Evolutionary conservation across 2,797 vertebrate genomes (phyloP).

Genomic region (Enteromius trimaculatus): DNA sequence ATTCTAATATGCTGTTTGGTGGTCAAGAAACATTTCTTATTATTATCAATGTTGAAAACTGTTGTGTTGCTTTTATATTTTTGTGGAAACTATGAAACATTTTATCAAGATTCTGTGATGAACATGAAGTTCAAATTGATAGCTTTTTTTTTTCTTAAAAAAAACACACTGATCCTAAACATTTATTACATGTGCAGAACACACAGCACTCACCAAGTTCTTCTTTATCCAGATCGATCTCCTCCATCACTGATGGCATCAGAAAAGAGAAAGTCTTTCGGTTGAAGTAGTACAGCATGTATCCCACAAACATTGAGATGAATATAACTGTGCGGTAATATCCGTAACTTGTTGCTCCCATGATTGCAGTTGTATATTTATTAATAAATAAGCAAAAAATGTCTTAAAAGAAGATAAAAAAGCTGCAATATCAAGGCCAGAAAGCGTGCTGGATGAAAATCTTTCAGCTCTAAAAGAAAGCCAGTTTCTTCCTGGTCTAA

Average conservation of each 20-base stretch:
- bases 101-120: too few relatives aligned
- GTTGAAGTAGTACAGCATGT: conserved; percentile 96
- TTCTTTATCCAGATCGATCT: conserved; percentile 92
- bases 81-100: not conserved
- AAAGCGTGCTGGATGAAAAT: not conserved
- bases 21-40: not conserved
- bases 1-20: not conserved
- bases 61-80: not conserved
- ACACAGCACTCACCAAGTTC: conserved; percentile 85
- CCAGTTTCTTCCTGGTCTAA: not conserved
- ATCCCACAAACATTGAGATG: conserved; percentile 91
- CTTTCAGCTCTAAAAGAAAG: not conserved
- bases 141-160: too few relatives aligned
- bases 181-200: not conserved
- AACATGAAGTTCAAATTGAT: too few relatives aligned
- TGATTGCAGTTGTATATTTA: conserved; percentile 59
- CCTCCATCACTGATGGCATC: conserved; percentile 93
- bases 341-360: conserved; percentile 82
- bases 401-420: not conserved
- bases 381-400: not conserved
- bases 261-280: conserved; percentile 98
- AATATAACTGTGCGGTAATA: conserved; percentile 89
- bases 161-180: not conserved
- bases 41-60: not conserved
- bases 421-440: not conserved